Evolutionary conservation across 2,113 vertebrate species (phyloP).

Genomic region (Piliocolobus tephrosceles): DNA sequence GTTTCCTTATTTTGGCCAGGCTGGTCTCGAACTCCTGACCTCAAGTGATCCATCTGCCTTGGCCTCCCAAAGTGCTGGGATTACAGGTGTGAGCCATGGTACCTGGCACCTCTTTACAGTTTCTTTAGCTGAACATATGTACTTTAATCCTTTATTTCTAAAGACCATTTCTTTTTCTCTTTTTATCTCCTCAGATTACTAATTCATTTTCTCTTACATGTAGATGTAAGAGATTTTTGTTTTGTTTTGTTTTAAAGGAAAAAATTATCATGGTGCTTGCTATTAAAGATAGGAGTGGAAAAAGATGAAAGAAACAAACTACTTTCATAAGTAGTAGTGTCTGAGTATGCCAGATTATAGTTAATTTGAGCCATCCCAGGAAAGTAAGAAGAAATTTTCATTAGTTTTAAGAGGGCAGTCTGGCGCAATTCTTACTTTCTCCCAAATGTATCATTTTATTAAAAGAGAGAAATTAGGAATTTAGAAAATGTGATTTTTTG

Average conservation of each 20-base stretch:
- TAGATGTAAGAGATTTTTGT: background rate
- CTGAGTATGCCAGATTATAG: background rate
- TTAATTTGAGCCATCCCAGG: background rate
- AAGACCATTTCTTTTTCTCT: constrained; percentile 30
- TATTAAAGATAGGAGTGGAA: constrained; percentile 3
- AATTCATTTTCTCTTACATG: background rate
- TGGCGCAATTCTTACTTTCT: background rate
- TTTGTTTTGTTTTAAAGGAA: constrained; percentile 48
- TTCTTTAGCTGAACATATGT: background rate
- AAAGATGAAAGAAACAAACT: constrained; percentile 25
- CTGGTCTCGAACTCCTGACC: background rate
- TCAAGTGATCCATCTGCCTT: background rate
- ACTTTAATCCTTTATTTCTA: constrained; percentile 8
- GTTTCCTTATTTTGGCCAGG: too few species aligned
- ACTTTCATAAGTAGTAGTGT: constrained; percentile 12
- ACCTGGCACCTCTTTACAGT: background rate
- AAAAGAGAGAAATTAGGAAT: background rate
- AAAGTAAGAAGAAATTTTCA: constrained; percentile 19
- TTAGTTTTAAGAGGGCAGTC: constrained; percentile 8
- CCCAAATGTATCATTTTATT: background rate
- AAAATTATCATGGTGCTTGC: background rate
- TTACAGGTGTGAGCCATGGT: background rate
- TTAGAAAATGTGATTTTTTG: constrained; percentile 49
- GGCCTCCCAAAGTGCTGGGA: background rate
- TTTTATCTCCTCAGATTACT: constrained; percentile 4